These are phyloP conservation scores for Falco columbarius DNA, from an alignment of 2,797 vertebrate species.

Conservation along the genomic window DNA sequence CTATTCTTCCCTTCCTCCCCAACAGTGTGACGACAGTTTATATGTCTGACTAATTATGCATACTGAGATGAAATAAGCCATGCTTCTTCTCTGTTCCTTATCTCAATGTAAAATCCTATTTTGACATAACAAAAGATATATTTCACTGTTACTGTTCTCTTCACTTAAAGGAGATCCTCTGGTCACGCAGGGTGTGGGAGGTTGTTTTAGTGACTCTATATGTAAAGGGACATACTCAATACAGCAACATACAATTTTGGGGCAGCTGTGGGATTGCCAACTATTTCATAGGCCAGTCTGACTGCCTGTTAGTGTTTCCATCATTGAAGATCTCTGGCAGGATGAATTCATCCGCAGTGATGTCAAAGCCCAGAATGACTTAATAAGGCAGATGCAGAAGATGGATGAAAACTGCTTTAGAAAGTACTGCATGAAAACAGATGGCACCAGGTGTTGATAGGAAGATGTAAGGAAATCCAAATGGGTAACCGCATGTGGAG, in stretches of 20 bases:
- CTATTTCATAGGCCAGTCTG: background rate
- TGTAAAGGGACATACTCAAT: background rate
- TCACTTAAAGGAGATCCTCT: background rate
- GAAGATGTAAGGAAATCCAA: background rate
- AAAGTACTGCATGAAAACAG: background rate
- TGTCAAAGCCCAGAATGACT: background rate
- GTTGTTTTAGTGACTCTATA: background rate
- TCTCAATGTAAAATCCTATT: background rate
- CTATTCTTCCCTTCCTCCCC: background rate
- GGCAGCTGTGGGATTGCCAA: background rate
- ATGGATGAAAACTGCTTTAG: background rate
- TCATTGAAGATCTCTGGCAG: background rate
- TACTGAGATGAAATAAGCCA: constrained; percentile 23
- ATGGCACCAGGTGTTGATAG: background rate
- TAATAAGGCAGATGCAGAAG: background rate
- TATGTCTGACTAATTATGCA: background rate
- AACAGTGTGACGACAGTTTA: background rate
- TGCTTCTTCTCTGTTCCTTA: background rate
- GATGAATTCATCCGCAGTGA: background rate
- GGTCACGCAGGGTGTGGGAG: background rate
- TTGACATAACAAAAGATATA: background rate
- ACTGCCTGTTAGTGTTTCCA: background rate
- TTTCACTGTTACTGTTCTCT: background rate
- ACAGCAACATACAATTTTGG: background rate
- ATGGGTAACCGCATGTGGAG: background rate